Base-by-base conservation (phyloP, 2,113 vertebrate genomes). In the Eidolon helvum region DNA sequence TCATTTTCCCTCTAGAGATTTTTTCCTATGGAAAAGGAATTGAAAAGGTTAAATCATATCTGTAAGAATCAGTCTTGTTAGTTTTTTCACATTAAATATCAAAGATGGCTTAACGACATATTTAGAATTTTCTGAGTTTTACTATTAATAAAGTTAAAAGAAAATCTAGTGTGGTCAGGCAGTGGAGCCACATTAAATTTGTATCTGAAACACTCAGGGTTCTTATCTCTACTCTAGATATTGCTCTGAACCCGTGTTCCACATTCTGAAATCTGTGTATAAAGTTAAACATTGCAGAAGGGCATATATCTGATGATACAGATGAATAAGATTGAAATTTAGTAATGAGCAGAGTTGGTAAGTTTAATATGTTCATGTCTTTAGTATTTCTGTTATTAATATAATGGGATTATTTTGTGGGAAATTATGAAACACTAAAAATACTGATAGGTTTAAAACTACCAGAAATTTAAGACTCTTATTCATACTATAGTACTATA, bases 91-190 rank as follows among this genome's bases (percentile, higher is more conserved):
- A n/a, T 87, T 78, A 87, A 95, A 75, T 96, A 95, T 95, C 75
- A 94, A 96, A 91, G 93, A 96, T 97, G 59, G 30, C 55, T 91
- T 96, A 90, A 45, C 91, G 94, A 89, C 95, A 97, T 96, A 95
- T 94, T 97, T 96, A 93, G 88, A 95, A 96, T 97, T 92, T 97
- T 97, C 96, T 94, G 71, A 86, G 92, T 75, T 97, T 97, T 94
- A 78, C 90, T 94, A 57, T 97, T 98, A 98, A 98, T 97, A 97
- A 98, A 97, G 97, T 98, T 98, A 98, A 98, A 98, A 94, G 96
- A 91, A 97, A 98, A 98, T 93, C 90, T 95, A 88, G 96, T 69
- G 71, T 94, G 86, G 94, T 97, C 97, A 96, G 96, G 79, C 89
- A 96, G 14, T 77, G 96, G 78, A 95, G 48, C 28, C 18, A 35